Evolutionary conservation across 2,113 vertebrate species (phyloP).

Genomic region (Arothron firmamentum): DNA sequence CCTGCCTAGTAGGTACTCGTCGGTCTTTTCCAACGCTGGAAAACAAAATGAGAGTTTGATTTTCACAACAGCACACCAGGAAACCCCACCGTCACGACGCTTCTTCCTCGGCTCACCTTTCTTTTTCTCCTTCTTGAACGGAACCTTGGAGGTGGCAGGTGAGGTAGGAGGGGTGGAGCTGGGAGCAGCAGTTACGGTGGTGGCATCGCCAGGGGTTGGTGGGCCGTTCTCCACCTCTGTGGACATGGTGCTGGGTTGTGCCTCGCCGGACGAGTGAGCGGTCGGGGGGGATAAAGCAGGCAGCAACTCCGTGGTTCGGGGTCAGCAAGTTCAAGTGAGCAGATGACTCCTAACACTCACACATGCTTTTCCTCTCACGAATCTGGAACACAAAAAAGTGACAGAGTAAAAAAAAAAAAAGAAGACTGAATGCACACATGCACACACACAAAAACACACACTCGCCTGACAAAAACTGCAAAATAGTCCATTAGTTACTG

Average conservation of each 20-base stretch:
- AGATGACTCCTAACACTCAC: constrained; percentile 58
- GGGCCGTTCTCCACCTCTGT: constrained; percentile 75
- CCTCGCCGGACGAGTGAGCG: constrained; percentile 40
- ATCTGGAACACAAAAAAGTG: constrained; percentile 41
- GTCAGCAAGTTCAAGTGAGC: constrained; percentile 35
- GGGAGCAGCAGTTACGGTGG: constrained; percentile 5
- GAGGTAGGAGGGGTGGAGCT: constrained; percentile 41
- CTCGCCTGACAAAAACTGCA: neutral
- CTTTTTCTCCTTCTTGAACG: constrained; percentile 88
- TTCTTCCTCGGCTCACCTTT: constrained; percentile 66
- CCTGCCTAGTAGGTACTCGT: constrained; percentile 87
- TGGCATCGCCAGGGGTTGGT: constrained; percentile 65
- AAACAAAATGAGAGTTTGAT: neutral
- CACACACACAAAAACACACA: neutral
- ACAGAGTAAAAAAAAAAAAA: constrained; percentile 16
- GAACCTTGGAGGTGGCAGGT: constrained; percentile 69
- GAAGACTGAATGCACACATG: neutral
- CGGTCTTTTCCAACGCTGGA: constrained; percentile 84
- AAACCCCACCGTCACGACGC: rapidly evolving
- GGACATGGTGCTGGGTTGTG: constrained; percentile 76
- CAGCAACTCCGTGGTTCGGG: constrained; percentile 45
- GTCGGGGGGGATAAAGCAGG: constrained; percentile 17
- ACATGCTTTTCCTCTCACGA: constrained; percentile 54
- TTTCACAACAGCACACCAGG: neutral
- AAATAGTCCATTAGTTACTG: neutral